Evolutionary conservation across 2,113 vertebrate species (phyloP), one percentile per base, ranked within the genome.

Genomic region (Platysteira castanea): DNA sequence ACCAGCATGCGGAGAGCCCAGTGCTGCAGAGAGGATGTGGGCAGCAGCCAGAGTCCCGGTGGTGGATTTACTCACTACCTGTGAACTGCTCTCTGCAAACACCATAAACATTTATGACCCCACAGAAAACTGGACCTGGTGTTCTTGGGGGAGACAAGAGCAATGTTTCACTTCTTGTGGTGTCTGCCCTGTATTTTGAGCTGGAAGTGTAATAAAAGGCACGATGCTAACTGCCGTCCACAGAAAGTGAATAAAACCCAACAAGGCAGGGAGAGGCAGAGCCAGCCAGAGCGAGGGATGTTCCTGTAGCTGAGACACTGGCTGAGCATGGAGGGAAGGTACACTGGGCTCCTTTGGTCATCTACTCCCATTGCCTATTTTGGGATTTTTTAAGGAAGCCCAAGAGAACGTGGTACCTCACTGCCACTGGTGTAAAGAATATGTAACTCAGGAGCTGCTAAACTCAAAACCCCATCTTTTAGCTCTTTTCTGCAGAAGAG

Each of bases 1-100:
- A 4, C 9, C 0, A 0, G 64, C 2, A 2, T 2, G 0, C 0
- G 1, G 20, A 10, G 49, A 69, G 54, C 33, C 44, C 84, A 17
- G 56, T 9, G 10, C 71, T 68, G 69, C 18, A 5, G 61, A 10
- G 2, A 3, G 57, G 10, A 6, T 4, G 50, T 11, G n/a, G 59
- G 53, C 54, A 76, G 8, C 1, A 14, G 33, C 46, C 15, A 30
- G 19, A 56, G 87, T 63, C 31, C 47, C 1, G 5, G 26, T 21
- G 57, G 18, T 69, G 53, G 84, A 92, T 87, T 85, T 74, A 69
- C 68, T 77, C 41, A 20, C 37, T 75, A 3, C 44, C 76, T 68
- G 7, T 63, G 84, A 89, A 47, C 41, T 44, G 35, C 54, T 42
- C 14, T 27, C 71, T 94, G 54, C 59, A 89, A 61, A 47, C 1